A percentile compares a stretch with the other conserved stretches of the same genome.
Conservation (phyloP, 2,888 invertebrate species). For the Chrysolina haemoptera region DNA sequence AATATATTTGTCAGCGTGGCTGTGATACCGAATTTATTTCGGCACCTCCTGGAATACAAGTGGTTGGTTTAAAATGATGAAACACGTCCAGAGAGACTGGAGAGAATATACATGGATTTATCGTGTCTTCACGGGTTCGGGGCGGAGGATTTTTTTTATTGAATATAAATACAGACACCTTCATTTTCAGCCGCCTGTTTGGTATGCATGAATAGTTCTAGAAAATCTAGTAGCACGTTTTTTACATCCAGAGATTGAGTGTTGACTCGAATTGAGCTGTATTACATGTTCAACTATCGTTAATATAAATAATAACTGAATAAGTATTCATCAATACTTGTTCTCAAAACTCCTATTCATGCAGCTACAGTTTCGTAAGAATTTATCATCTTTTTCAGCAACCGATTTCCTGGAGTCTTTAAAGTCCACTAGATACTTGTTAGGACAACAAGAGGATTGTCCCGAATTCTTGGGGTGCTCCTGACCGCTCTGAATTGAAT, state of each 20-base stretch:
- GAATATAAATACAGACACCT: not conserved
- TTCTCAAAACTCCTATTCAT: too few relatives aligned
- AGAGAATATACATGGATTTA: constrained; percentile 1
- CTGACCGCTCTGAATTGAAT: too few relatives aligned
- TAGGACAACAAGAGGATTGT: too few relatives aligned
- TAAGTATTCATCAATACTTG: too few relatives aligned
- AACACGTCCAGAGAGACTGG: constrained; percentile 26
- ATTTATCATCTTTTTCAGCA: too few relatives aligned
- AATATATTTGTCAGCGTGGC: constrained; percentile 48
- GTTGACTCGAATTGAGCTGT: too few relatives aligned
- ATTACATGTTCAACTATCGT: too few relatives aligned
- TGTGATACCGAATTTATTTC: constrained; percentile 47
- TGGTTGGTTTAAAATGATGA: constrained; percentile 32
- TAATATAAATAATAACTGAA: too few relatives aligned
- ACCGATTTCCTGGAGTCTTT: too few relatives aligned
- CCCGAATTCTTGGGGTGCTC: too few relatives aligned
- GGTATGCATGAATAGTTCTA: not conserved
- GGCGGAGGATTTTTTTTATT: not conserved
- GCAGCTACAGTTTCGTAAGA: too few relatives aligned
- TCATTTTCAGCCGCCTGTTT: not conserved
- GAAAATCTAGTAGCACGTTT: not conserved
- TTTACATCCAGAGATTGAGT: not conserved
- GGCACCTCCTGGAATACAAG: constrained; percentile 34
- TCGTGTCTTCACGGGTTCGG: not conserved
- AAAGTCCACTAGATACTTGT: too few relatives aligned